Evolutionary conservation across 1,140 invertebrate genomes (phyloP), one percentile per base, ranked within the genome.

Genomic region (Lepidurus packardi): DNA sequence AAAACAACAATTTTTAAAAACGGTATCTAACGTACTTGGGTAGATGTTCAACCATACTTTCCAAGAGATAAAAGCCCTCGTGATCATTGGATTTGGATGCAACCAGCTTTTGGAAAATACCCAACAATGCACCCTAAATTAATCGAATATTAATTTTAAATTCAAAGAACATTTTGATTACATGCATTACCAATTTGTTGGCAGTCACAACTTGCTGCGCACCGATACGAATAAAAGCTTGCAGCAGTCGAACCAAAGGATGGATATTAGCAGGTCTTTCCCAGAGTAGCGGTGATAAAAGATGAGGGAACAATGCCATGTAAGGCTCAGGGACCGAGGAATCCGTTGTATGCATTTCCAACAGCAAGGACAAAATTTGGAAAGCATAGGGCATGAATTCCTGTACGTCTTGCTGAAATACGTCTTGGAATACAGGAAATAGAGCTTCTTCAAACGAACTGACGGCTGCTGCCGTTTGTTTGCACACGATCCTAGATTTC

Each of bases 331-430:
- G 90, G 78, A 94, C 88, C 79, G 41, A 79, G 47, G 3, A 81
- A 76, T 82, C 82, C 41, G 76, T 83, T 9, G 84, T 83, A 79
- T 93, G 92, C 77, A 95, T 86, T 86, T 98, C 96, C 84, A 99
- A 88, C 44, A 98, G 86, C 7, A 98, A 86, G 0, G 96, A 95
- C 44, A 98, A 86, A 83, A 99, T 91, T 93, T 99, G 97, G 85
- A 98, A 98, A 45, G 97, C 93, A 85, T 99, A 98, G 1, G 97
- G 97, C 85, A 98, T 92, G 88, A 98, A 98, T 87, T 98, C 97
- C 88, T 96, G 91, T 77, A 98, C 92, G 85, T 98, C 96, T 85
- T 97, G 92, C 82, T 94, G 92, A 0, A 99, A 86, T 82, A 99
- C 96, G 77, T 90, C 90, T 87, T 98, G 93, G 85, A 98, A 98